phyloP scores from a whole-genome alignment of 23 tunicate genomes.

The Trididemnum clinides region DNA sequence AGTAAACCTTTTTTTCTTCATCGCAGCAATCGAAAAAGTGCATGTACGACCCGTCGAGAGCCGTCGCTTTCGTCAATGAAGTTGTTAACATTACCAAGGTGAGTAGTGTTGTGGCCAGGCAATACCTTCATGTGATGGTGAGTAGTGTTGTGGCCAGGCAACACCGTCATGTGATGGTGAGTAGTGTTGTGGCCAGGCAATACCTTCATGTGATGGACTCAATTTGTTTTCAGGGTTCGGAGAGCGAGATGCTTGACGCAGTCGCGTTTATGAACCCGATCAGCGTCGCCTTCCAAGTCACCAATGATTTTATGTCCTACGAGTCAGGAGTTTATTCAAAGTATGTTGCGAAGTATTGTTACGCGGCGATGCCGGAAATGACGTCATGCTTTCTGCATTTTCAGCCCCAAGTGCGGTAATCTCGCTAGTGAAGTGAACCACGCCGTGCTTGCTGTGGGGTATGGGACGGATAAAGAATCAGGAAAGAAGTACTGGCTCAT shows the following conservation, averaged over 20 bases:
- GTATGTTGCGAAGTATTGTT: slow-evolving; percentile 35
- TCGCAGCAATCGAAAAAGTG: too few species aligned
- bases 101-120: too few species aligned
- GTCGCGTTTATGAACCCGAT: slow-evolving; percentile 76
- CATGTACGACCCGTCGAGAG: slow-evolving; percentile 49
- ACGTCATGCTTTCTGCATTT: neutral
- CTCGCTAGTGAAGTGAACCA: slow-evolving; percentile 84
- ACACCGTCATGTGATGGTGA: too few species aligned
- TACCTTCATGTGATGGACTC: neutral
- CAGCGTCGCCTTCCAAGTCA: slow-evolving; percentile 89
- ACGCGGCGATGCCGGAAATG: neutral
- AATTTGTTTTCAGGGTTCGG: slow-evolving; percentile 51
- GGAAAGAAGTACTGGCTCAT: slow-evolving; percentile 88
- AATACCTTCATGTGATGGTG: too few species aligned
- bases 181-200: neutral
- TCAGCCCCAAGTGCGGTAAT: slow-evolving; percentile 79
- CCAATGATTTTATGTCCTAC: slow-evolving; percentile 69
- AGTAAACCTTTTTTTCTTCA: too few species aligned
- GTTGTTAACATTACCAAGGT: slow-evolving; percentile 88
- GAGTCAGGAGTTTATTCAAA: slow-evolving; percentile 86
- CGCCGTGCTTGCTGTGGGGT: slow-evolving; percentile 97
- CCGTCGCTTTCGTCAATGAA: slow-evolving; percentile 59
- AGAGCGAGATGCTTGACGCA: slow-evolving; percentile 59
- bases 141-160: too few species aligned
- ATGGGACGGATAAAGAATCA: slow-evolving; percentile 42